Conservation (phyloP, 2,888 invertebrate species). For the Eupelmus urozonus region DNA sequence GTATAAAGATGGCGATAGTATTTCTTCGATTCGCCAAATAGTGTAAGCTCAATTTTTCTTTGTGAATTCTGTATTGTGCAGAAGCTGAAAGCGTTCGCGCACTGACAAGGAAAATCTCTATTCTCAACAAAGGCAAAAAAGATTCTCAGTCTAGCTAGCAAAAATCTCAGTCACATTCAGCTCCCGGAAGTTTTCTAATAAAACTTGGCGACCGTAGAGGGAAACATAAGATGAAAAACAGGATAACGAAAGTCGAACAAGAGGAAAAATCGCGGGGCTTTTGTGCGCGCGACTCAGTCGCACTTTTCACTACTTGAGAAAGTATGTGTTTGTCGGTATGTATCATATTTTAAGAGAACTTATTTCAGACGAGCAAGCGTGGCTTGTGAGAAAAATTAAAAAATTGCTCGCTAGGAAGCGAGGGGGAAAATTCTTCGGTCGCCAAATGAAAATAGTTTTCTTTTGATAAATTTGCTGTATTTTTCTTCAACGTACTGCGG, state of each 20-base stretch:
- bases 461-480: too few species aligned
- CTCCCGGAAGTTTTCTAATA: conserved; percentile 42
- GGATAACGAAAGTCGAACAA: conserved; percentile 15
- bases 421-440: too few species aligned
- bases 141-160: neutral
- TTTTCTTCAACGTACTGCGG: too few species aligned
- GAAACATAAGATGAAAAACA: conserved; percentile 18
- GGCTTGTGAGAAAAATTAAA: too few species aligned
- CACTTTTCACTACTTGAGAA: neutral
- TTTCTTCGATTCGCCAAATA: too few species aligned
- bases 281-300: neutral
- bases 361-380: neutral
- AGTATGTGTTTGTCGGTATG: neutral
- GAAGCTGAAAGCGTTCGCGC: neutral
- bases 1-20: too few species aligned
- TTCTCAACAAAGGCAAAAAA: conserved; percentile 10
- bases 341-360: neutral
- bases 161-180: conserved; percentile 31
- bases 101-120: conserved; percentile 27
- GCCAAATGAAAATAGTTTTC: too few species aligned
- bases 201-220: conserved; percentile 31
- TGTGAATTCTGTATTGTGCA: neutral
- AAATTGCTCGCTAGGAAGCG: too few species aligned
- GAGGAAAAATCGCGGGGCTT: neutral
- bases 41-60: neutral